Conservation (phyloP, 2,888 invertebrate species). For the Xanthia togata region DNA sequence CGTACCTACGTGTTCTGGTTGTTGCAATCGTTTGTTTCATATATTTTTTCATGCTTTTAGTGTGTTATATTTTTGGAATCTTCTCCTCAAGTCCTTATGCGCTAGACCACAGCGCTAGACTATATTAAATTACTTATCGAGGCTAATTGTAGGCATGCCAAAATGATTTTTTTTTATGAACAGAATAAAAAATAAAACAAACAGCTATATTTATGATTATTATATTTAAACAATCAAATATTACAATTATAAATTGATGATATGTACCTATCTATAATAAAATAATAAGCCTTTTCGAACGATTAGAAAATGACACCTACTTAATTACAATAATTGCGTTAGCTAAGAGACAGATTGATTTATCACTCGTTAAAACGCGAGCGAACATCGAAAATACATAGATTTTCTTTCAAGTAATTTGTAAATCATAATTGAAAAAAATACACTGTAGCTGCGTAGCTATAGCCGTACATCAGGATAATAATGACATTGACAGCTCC, state of each 20-base stretch:
- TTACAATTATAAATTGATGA: slow-evolving; percentile 72
- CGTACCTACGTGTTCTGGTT: too few relatives aligned
- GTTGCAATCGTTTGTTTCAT: too few relatives aligned
- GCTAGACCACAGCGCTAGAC: too few relatives aligned
- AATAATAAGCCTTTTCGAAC: slow-evolving; percentile 67
- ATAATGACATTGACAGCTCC: not conserved
- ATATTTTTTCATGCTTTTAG: too few relatives aligned
- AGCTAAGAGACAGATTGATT: slow-evolving; percentile 45
- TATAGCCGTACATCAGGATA: too few relatives aligned
- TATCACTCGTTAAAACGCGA: slow-evolving; percentile 74
- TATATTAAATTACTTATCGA: not conserved
- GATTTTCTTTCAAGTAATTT: slow-evolving; percentile 26
- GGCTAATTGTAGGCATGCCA: not conserved
- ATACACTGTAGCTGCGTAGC: slow-evolving; percentile 9
- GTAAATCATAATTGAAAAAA: slow-evolving; percentile 30
- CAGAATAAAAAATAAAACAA: slow-evolving; percentile 20
- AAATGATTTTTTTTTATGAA: not conserved
- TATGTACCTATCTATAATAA: slow-evolving; percentile 71
- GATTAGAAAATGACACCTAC: slow-evolving; percentile 64
- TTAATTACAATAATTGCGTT: slow-evolving; percentile 49
- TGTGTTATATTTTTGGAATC: too few relatives aligned
- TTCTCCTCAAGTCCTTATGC: too few relatives aligned
- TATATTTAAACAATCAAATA: slow-evolving; percentile 72
- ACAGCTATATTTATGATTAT: slow-evolving; percentile 60
- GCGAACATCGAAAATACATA: slow-evolving; percentile 44